These are phyloP conservation scores for Pristiophorus japonicus DNA, from an alignment of 2,113 vertebrate species.

Conservation along the genomic window DNA sequence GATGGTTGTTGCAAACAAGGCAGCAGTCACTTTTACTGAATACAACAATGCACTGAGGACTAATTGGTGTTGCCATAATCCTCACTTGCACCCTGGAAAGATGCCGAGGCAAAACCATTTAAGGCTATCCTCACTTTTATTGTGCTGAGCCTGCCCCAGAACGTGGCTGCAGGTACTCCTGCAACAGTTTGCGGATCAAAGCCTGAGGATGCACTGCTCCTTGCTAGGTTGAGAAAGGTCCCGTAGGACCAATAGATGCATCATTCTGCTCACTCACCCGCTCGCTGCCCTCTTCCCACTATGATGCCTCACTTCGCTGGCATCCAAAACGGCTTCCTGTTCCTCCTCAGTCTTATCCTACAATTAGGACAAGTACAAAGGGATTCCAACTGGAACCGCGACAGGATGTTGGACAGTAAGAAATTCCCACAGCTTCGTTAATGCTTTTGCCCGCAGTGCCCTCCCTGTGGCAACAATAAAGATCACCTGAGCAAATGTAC, in stretches of 20 bases:
- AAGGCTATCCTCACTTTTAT: not conserved
- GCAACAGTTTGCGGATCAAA: not conserved
- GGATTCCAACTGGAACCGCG: not conserved
- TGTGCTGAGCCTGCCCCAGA: not conserved
- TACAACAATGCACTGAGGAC: not conserved
- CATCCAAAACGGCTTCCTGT: not conserved
- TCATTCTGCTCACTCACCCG: not conserved
- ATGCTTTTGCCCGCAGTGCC: not conserved
- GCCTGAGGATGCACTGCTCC: not conserved
- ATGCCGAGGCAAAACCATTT: not conserved
- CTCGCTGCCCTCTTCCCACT: not conserved
- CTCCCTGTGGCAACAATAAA: not conserved
- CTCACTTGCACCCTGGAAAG: not conserved
- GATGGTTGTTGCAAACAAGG: not conserved
- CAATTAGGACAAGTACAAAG: not conserved
- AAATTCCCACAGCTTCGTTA: not conserved
- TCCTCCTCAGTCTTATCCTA: not conserved
- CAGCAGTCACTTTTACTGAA: not conserved
- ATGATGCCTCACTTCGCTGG: not conserved
- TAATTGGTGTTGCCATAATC: not conserved
- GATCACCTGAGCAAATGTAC: not conserved
- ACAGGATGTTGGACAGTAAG: not conserved
- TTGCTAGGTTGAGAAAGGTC: not conserved
- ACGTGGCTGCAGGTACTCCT: not conserved
- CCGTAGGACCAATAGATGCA: not conserved